Conservation (phyloP, 2,797 vertebrate species). For the Acanthopagrus latus region DNA sequence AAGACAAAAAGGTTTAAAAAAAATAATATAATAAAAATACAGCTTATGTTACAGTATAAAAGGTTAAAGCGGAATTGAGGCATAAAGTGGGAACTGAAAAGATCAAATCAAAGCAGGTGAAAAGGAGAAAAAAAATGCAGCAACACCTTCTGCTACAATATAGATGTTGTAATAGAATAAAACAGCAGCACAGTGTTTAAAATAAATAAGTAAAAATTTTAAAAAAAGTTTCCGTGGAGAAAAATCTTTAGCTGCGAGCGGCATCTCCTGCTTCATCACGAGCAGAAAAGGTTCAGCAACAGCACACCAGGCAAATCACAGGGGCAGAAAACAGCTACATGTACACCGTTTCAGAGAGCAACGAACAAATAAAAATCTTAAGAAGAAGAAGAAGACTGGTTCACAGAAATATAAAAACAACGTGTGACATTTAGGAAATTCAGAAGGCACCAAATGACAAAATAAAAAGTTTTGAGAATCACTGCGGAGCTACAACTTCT, state of each 20-base stretch:
- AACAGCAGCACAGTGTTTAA: slow-evolving; percentile 55
- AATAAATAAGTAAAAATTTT: slow-evolving; percentile 57
- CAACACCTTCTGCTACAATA: slow-evolving; percentile 33
- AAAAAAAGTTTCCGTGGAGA: not conserved
- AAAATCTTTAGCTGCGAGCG: not conserved
- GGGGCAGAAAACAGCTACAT: not conserved
- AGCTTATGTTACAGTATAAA: slow-evolving; percentile 29
- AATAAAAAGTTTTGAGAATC: slow-evolving; percentile 27
- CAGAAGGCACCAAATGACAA: slow-evolving; percentile 69
- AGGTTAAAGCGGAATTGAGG: slow-evolving; percentile 9
- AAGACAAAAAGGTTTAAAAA: not conserved
- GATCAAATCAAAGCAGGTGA: not conserved
- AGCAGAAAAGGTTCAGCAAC: slow-evolving; percentile 9
- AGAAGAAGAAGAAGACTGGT: not conserved
- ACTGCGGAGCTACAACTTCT: slow-evolving; percentile 23
- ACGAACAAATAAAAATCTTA: not conserved
- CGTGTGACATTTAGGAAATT: slow-evolving; percentile 18
- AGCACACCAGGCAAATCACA: slow-evolving; percentile 33
- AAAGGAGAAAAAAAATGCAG: slow-evolving; percentile 2
- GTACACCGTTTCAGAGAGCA: not conserved
- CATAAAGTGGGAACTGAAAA: slow-evolving; percentile 12
- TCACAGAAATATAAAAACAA: slow-evolving; percentile 14
- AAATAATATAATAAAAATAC: not conserved
- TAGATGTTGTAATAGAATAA: slow-evolving; percentile 19
- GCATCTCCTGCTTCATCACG: slow-evolving; percentile 11